Evolutionary conservation across 2,888 invertebrate genomes (phyloP), one percentile per base, ranked within the genome.

Genomic region (Malacosoma neustria): DNA sequence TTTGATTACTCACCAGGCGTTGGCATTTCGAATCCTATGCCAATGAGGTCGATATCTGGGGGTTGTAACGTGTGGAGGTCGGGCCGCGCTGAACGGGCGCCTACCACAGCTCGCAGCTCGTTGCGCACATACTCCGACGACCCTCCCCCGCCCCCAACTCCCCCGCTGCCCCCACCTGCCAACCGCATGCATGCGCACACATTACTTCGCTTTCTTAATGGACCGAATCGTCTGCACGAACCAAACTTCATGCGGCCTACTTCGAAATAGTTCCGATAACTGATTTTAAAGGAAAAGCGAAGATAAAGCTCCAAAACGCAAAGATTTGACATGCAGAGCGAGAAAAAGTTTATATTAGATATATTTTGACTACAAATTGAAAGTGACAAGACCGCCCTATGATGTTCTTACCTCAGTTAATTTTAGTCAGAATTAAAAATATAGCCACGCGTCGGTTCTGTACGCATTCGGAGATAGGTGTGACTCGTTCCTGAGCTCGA

Each of bases 81-180:
- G 63, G 74, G 85, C 53, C 65, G 86, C 50, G 87, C 85, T 29
- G 93, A 92, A 61, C 96, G 89, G 37, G 94, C 95, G 50, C 93
- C 95, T 41, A 97, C 96, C 46, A 94, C 92, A 34, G 95, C 95
- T 54, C 96, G 89, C 61, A 97, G 85, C 80, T 96, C 96, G 82
- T 97, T 95, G 62, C 96, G 91, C 53, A 97, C 96, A 80, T 93
- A 96, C 82, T 96, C 96, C 35, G 95, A 94, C 42, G 91, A 89
- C 70, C 88, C 90, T 61, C 88, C 89, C 60, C 86, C 88, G 48
- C 49, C 58, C 14, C 90, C 85, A 82, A 72, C 44, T 36, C 47
- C 40, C 29, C 66, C 65, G 41, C 59, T 62, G 29, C 72, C 66
- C 22, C 62, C 54, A 49, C 66, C 67, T 57, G 55, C 33, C 44